Percentiles rank a stretch among this genome's conserved stretches.
These are phyloP conservation scores for Cranoglanis bouderius DNA, from an alignment of 2,113 vertebrate species.

Conservation along the genomic window DNA sequence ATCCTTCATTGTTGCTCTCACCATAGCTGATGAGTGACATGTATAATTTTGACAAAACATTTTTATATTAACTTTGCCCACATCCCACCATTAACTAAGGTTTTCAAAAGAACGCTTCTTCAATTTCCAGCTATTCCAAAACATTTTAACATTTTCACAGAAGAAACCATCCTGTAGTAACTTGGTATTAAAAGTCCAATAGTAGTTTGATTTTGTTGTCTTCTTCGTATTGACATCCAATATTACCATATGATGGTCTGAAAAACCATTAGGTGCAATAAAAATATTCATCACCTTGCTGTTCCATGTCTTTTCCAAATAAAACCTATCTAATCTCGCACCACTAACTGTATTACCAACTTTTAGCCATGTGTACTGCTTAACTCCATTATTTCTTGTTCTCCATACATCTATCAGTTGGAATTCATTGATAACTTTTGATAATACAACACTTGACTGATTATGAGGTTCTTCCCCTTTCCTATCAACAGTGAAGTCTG, in stretches of 20 bases:
- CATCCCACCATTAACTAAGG: neutral
- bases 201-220: neutral
- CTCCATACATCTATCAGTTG: too few species aligned
- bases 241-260: neutral
- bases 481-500: too few species aligned
- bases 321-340: neutral
- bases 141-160: neutral
- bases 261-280: neutral
- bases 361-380: neutral
- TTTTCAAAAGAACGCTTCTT: neutral
- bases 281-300: neutral
- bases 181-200: too few species aligned
- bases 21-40: neutral
- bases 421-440: too few species aligned
- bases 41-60: neutral
- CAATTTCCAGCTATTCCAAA: neutral
- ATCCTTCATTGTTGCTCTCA: neutral
- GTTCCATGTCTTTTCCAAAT: neutral
- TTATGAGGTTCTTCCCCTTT: too few species aligned
- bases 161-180: neutral
- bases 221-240: neutral
- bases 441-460: too few species aligned
- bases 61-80: neutral
- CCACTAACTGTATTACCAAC: neutral
- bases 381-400: neutral